A percentile compares a stretch with the other conserved stretches of the same genome.
Conservation (phyloP, 1,140 invertebrate species). For the Anoplophora glabripennis region DNA sequence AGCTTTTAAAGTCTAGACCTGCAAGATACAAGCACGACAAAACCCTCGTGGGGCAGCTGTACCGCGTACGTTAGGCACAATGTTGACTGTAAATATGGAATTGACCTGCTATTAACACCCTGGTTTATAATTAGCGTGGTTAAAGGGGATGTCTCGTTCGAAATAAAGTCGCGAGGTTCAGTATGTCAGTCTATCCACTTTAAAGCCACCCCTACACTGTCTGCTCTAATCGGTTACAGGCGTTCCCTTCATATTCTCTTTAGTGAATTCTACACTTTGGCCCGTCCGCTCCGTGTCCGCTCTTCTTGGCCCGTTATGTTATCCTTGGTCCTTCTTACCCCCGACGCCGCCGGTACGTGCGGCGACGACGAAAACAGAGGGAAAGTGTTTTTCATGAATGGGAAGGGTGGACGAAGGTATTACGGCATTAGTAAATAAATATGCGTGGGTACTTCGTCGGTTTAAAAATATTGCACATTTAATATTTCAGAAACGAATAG, state of each 20-base stretch:
- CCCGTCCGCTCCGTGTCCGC: neutral
- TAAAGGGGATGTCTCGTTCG: constrained; percentile 29
- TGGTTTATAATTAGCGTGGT: constrained; percentile 44
- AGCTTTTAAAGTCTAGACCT: no score
- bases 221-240: constrained; percentile 38
- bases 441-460: no score
- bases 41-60: neutral
- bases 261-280: constrained; percentile 19
- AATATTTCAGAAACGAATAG: no score
- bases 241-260: constrained; percentile 33
- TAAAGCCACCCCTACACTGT: constrained; percentile 34
- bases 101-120: constrained; percentile 46
- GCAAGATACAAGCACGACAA: no score
- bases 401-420: no score
- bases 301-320: neutral
- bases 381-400: no score
- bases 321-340: no score
- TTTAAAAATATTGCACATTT: no score
- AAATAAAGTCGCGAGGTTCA: constrained; percentile 14
- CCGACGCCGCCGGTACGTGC: no score
- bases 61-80: constrained; percentile 6
- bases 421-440: no score
- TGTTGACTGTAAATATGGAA: constrained; percentile 36
- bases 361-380: no score
- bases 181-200: constrained; percentile 35